A percentile compares a stretch with the other conserved stretches of the same genome.
Evolutionary conservation across 2,113 vertebrate species (phyloP).

Genomic region (Prolemur simus): DNA sequence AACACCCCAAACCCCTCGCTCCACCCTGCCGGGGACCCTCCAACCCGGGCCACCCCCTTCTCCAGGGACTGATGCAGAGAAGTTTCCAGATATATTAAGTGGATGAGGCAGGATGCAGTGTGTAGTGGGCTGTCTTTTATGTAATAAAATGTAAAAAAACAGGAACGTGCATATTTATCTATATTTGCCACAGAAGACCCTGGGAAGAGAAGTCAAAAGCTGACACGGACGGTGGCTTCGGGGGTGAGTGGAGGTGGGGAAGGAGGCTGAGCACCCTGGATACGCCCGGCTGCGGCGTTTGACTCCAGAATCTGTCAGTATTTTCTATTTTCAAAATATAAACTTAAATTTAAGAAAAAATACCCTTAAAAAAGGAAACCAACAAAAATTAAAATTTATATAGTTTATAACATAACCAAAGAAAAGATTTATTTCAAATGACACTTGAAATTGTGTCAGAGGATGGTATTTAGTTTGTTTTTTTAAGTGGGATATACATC

Average conservation of each 20-base stretch:
- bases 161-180: neutral
- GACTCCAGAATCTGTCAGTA: neutral
- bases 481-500: neutral
- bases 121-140: accelerated
- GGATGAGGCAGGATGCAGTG: neutral
- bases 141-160: neutral
- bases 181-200: neutral
- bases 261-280: neutral
- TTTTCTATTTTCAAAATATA: neutral
- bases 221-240: neutral
- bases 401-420: neutral
- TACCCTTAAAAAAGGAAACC: neutral
- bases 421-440: neutral
- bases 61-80: too few species aligned
- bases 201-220: neutral
- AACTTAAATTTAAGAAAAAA: neutral
- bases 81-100: neutral
- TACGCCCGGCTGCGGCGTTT: accelerated
- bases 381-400: neutral
- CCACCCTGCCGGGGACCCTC: accelerated
- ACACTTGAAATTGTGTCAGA: neutral
- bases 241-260: accelerated
- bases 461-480: neutral
- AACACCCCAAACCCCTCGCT: neutral
- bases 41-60: accelerated